Conservation (phyloP, 2,888 invertebrate genomes). For the Kryphioiulus occultus region DNA sequence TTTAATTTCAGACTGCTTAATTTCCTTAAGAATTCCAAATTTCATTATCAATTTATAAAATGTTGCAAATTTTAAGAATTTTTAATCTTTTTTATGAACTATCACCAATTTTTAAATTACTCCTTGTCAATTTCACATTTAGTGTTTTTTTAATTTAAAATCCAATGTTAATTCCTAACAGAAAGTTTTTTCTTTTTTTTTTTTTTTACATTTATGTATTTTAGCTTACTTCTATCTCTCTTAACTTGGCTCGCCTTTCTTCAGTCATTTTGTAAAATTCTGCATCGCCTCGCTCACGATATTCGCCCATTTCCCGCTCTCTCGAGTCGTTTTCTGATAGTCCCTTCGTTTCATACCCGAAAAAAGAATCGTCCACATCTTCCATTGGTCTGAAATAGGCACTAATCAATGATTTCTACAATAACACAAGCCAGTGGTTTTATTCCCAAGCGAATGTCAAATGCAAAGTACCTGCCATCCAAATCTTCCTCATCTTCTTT, state of each 20-base stretch:
- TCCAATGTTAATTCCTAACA: too few species aligned
- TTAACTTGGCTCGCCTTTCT: constrained; percentile 61
- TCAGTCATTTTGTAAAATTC: constrained; percentile 55
- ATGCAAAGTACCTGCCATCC: constrained; percentile 67
- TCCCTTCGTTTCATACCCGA: constrained; percentile 60
- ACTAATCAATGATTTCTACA: background rate
- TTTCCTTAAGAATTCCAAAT: too few species aligned
- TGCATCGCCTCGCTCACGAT: constrained; percentile 54
- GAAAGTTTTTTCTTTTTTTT: too few species aligned
- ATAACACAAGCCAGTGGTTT: background rate
- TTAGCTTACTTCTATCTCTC: constrained; percentile 81
- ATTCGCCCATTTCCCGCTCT: constrained; percentile 55
- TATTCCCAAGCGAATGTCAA: background rate
- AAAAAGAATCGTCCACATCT: constrained; percentile 70
- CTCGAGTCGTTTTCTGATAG: background rate
- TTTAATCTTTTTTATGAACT: too few species aligned
- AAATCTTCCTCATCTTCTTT: constrained; percentile 63
- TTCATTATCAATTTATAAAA: too few species aligned
- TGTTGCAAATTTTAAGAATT: too few species aligned
- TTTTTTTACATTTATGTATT: background rate
- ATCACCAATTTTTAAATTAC: too few species aligned
- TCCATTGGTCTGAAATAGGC: constrained; percentile 56
- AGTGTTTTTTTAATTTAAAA: background rate
- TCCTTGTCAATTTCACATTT: too few species aligned
- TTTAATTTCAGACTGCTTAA: too few species aligned